These are phyloP conservation scores for Phoenicopterus ruber DNA, from an alignment of 2,113 vertebrate species.

Conservation along the genomic window DNA sequence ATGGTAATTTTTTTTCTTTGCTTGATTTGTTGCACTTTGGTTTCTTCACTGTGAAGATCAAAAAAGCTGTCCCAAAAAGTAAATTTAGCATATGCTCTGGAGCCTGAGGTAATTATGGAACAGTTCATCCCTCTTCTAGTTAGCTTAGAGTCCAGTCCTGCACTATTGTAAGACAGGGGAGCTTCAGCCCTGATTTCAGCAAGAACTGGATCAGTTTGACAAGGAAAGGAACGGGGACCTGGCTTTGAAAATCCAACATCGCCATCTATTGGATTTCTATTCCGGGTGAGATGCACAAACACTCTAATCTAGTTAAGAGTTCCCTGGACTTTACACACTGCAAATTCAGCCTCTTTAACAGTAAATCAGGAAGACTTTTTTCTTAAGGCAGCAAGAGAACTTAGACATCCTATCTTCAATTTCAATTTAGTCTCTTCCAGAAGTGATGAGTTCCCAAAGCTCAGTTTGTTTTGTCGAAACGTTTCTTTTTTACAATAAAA, in stretches of 20 bases:
- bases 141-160: neutral
- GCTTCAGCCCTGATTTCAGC: neutral
- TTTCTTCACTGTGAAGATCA: neutral
- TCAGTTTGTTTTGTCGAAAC: neutral
- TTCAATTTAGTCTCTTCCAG: neutral
- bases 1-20: neutral
- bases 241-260: slow-evolving; percentile 4
- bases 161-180: neutral
- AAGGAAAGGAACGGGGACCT: neutral
- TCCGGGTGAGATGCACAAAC: neutral
- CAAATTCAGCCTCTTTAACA: neutral
- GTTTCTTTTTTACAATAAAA: neutral
- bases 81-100: neutral
- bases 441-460: neutral
- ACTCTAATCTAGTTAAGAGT: neutral
- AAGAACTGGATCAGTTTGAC: neutral
- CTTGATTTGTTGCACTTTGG: neutral
- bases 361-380: neutral
- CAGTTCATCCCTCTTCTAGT: neutral
- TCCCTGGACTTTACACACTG: neutral
- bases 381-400: neutral
- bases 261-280: slow-evolving; percentile 24
- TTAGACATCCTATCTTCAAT: neutral
- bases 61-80: neutral
- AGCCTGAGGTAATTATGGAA: neutral